phyloP scores from a whole-genome alignment of 2,113 vertebrate species.

The Toxotes chatareus region DNA sequence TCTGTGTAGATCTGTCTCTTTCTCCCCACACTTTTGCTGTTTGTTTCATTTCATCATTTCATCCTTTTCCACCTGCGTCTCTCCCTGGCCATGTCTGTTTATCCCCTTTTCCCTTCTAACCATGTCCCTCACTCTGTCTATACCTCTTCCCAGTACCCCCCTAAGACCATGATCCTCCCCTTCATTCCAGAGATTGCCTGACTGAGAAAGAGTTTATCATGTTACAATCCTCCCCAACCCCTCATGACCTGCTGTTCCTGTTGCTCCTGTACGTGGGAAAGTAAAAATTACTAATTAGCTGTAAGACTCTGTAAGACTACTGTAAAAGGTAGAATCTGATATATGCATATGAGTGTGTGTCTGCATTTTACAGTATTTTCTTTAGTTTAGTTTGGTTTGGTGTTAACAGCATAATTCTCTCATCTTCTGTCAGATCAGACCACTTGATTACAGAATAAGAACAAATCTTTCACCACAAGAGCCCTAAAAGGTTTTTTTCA shows the following conservation, averaged over 20 bases:
- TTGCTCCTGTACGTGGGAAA: constrained; percentile 51
- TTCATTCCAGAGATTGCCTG: constrained; percentile 58
- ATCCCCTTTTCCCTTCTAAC: constrained; percentile 27
- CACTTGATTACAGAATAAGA: neutral
- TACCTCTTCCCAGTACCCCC: neutral
- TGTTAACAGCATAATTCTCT: neutral
- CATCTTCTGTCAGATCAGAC: too few relatives aligned
- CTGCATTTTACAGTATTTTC: too few relatives aligned
- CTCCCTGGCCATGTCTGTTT: constrained; percentile 26
- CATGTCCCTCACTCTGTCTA: neutral
- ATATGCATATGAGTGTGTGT: too few relatives aligned
- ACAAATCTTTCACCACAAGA: neutral
- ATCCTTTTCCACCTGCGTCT: neutral
- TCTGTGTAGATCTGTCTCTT: neutral
- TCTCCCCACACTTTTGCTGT: neutral
- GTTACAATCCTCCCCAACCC: constrained; percentile 41
- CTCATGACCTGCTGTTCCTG: constrained; percentile 30
- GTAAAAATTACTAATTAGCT: constrained; percentile 27
- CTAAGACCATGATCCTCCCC: constrained; percentile 14
- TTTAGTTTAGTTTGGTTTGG: too few relatives aligned
- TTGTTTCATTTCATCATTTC: neutral
- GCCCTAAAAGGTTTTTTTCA: neutral
- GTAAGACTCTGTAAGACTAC: neutral
- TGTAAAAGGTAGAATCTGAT: neutral
- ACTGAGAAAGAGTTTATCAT: constrained; percentile 60